These are phyloP conservation scores for Poecilia velifera DNA, from an alignment of 2,797 vertebrate genomes.

Conservation along the genomic window DNA sequence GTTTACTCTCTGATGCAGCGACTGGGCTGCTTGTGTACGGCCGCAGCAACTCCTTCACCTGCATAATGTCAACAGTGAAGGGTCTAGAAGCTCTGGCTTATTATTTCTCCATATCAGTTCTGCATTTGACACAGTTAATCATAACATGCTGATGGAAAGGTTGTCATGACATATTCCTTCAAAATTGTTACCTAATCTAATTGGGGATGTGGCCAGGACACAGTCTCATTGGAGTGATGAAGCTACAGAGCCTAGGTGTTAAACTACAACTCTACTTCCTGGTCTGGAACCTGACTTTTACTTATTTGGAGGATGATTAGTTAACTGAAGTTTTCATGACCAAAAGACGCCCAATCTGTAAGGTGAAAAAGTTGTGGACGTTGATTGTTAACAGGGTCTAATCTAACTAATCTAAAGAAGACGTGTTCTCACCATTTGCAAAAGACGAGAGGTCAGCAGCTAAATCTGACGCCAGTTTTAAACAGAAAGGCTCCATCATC, in stretches of 20 bases:
- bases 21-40: constrained; percentile 59
- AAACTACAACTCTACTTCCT: neutral
- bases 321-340: neutral
- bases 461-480: neutral
- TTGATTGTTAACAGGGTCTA: neutral
- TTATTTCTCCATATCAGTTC: neutral
- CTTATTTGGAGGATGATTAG: neutral
- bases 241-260: neutral
- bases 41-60: constrained; percentile 60
- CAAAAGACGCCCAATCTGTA: neutral
- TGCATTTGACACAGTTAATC: neutral
- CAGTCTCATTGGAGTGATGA: neutral
- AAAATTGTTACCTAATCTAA: neutral
- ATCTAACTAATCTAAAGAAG: neutral
- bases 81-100: neutral
- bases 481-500: neutral
- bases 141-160: neutral
- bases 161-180: neutral
- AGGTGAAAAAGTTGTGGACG: neutral
- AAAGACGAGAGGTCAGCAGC: neutral
- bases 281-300: neutral
- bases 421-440: neutral
- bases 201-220: neutral
- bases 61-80: neutral
- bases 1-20: constrained; percentile 35